Percentiles rank a stretch among this genome's conserved stretches.
Evolutionary conservation across 2,797 vertebrate genomes (phyloP).

Genomic region (Etheostoma nigrum): DNA sequence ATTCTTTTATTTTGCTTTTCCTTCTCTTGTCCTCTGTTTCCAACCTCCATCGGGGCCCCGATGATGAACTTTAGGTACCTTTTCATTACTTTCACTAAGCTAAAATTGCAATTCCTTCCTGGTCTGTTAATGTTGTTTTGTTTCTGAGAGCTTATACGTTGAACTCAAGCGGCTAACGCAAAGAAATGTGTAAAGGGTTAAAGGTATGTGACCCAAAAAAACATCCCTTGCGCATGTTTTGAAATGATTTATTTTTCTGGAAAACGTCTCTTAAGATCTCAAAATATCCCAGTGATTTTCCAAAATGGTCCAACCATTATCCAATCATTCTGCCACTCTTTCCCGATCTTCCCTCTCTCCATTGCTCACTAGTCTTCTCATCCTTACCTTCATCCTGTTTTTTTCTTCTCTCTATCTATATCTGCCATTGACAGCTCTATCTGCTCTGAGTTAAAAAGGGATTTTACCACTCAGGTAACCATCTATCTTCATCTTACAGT

Average conservation of each 20-base stretch:
- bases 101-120: neutral
- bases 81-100: neutral
- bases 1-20: neutral
- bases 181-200: neutral
- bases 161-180: neutral
- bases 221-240: neutral
- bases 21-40: neutral
- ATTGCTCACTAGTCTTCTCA: constrained; percentile 27
- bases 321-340: neutral
- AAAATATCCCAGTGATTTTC: neutral
- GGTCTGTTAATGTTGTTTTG: neutral
- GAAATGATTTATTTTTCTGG: neutral
- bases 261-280: neutral
- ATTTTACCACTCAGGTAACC: constrained; percentile 63
- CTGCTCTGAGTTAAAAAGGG: constrained; percentile 43
- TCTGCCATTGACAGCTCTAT: constrained; percentile 58
- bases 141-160: neutral
- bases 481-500: constrained; percentile 50
- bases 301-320: neutral
- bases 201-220: neutral
- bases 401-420: constrained; percentile 55
- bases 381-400: constrained; percentile 19
- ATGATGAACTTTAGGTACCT: neutral
- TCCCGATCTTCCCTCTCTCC: neutral
- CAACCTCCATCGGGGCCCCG: neutral